phyloP scores from a whole-genome alignment of 2,113 vertebrate genomes.

The Nesospiza acunhae region DNA sequence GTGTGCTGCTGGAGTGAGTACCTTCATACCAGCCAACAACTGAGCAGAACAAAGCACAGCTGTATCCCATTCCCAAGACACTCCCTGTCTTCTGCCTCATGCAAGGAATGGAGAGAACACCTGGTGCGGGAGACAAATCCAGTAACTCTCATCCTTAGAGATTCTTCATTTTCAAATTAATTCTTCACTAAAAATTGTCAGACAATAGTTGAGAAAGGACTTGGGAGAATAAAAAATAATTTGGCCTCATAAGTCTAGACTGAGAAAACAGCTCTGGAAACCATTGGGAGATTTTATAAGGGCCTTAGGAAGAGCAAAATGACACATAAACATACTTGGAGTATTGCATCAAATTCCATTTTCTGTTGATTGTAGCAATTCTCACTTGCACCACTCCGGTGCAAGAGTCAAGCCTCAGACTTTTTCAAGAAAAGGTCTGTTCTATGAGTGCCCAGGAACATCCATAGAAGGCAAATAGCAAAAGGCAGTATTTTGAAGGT shows the following conservation, averaged over 20 bases:
- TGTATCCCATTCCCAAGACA: background rate
- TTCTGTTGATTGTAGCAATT: background rate
- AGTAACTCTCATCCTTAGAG: background rate
- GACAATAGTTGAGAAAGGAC: background rate
- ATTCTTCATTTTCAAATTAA: background rate
- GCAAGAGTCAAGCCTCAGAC: background rate
- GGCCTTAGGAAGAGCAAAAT: background rate
- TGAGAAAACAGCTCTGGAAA: background rate
- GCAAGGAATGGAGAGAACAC: background rate
- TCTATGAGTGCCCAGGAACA: background rate
- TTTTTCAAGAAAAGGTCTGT: background rate
- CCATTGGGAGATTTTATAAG: background rate
- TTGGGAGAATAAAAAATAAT: background rate
- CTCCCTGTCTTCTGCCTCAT: background rate
- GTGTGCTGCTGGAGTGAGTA: background rate
- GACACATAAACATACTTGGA: background rate
- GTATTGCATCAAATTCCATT: background rate
- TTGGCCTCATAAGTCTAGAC: background rate
- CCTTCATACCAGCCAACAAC: constrained; percentile 1
- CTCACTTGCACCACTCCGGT: background rate
- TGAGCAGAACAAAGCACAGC: constrained; percentile 7
- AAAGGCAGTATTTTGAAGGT: background rate
- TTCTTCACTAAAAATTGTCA: background rate
- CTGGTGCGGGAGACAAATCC: background rate
- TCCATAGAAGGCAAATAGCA: background rate